phyloP scores from a whole-genome alignment of 2,888 invertebrate species.

The Pandemis cinnamomeana region DNA sequence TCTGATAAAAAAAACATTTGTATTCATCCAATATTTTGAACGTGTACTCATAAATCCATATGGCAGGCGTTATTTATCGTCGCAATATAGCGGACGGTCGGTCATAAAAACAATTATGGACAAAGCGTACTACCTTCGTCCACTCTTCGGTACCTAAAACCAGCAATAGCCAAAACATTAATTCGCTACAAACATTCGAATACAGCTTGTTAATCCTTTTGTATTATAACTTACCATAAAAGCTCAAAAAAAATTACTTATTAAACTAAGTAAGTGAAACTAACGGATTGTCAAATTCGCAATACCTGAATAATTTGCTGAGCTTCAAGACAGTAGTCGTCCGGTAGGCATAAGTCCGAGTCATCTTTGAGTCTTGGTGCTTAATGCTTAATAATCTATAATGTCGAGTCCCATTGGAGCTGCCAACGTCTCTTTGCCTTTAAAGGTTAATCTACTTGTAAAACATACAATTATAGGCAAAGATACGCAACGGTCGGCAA shows the following conservation, averaged over 20 bases:
- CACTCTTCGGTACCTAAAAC: slow-evolving; percentile 1
- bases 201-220: neutral
- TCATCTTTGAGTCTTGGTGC: neutral
- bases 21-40: slow-evolving; percentile 44
- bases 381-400: neutral
- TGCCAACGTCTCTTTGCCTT: neutral
- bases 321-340: neutral
- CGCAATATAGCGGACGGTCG: slow-evolving; percentile 39
- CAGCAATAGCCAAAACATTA: slow-evolving; percentile 15
- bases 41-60: slow-evolving; percentile 44
- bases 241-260: neutral
- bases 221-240: neutral
- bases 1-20: slow-evolving; percentile 44
- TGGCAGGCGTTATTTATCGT: slow-evolving; percentile 40
- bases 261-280: neutral
- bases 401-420: slow-evolving; percentile 6
- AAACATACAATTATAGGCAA: neutral
- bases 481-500: neutral
- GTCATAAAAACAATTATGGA: slow-evolving; percentile 41
- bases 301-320: slow-evolving; percentile 9
- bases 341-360: neutral
- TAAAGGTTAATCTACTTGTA: neutral
- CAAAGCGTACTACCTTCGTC: slow-evolving; percentile 18
- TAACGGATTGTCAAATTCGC: neutral
- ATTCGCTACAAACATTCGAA: slow-evolving; percentile 9